These are phyloP conservation scores for Hypothenemus hampei DNA, from an alignment of 1,140 invertebrate species.

Conservation along the genomic window DNA sequence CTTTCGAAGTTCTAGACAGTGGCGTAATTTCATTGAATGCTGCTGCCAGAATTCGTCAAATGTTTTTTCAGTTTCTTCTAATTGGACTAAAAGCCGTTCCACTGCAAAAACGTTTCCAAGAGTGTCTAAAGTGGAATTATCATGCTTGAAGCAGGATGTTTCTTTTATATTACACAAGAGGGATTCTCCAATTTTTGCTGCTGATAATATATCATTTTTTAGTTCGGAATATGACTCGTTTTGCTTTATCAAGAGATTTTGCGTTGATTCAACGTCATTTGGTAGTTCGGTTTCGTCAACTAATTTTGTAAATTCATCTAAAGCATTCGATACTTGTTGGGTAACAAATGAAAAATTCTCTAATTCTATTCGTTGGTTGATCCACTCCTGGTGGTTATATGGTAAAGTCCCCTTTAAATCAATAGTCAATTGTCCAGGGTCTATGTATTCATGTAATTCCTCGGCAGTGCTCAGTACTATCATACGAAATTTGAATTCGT, in stretches of 20 bases:
- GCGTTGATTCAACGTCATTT: constrained; percentile 73
- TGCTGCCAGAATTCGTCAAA: constrained; percentile 92
- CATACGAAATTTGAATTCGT: constrained; percentile 91
- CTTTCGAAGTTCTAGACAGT: constrained; percentile 81
- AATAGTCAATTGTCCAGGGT: constrained; percentile 76
- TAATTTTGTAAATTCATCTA: constrained; percentile 79
- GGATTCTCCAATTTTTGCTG: constrained; percentile 78
- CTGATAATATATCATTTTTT: constrained; percentile 75
- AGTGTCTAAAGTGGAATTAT: constrained; percentile 50
- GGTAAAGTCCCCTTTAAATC: constrained; percentile 84
- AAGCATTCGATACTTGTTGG: constrained; percentile 75
- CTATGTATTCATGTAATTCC: constrained; percentile 83
- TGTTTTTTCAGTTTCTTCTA: constrained; percentile 90
- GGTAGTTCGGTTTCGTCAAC: constrained; percentile 79
- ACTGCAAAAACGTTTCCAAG: constrained; percentile 89
- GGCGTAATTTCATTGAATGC: constrained; percentile 80
- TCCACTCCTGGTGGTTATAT: constrained; percentile 94
- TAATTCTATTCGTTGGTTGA: constrained; percentile 91
- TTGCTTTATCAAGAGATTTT: constrained; percentile 62
- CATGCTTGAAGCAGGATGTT: constrained; percentile 48
- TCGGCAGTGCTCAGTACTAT: constrained; percentile 70
- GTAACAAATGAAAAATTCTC: constrained; percentile 91
- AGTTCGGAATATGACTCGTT: constrained; percentile 60
- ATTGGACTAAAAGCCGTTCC: constrained; percentile 86
- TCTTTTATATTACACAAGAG: constrained; percentile 66